These are phyloP conservation scores for Aphelenchoides fujianensis DNA, from an alignment of 1,140 invertebrate genomes.

Conservation along the genomic window DNA sequence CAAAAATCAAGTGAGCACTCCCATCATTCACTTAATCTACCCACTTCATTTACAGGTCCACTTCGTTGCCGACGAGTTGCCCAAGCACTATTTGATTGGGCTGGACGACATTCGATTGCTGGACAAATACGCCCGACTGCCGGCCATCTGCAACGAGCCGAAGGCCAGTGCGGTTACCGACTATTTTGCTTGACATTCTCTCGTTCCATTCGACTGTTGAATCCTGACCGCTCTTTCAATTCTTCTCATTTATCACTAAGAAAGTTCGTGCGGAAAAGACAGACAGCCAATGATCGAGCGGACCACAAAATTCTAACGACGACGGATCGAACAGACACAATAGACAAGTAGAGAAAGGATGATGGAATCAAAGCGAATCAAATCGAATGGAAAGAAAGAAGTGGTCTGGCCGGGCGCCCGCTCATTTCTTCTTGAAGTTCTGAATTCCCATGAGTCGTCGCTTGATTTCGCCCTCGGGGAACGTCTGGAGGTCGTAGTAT, in stretches of 20 bases:
- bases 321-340: too few relatives aligned
- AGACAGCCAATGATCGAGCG: not conserved
- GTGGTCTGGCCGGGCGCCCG: too few relatives aligned
- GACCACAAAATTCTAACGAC: too few relatives aligned
- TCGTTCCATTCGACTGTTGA: not conserved
- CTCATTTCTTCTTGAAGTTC: not conserved
- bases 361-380: not conserved
- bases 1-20: slow-evolving; percentile 7
- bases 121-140: slow-evolving; percentile 16
- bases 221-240: too few relatives aligned
- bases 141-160: slow-evolving; percentile 4
- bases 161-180: not conserved
- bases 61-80: slow-evolving; percentile 22
- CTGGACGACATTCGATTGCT: slow-evolving; percentile 28
- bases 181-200: not conserved
- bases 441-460: slow-evolving; percentile 6
- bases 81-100: slow-evolving; percentile 30
- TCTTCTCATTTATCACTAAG: not conserved
- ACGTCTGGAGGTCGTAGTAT: slow-evolving; percentile 96
- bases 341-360: not conserved
- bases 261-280: not conserved
- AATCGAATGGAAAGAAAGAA: too few relatives aligned
- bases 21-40: not conserved
- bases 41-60: slow-evolving; percentile 15
- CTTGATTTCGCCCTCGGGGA: slow-evolving; percentile 71